Base-by-base conservation (phyloP, 2,888 invertebrate species). In the Troides helena region DNA sequence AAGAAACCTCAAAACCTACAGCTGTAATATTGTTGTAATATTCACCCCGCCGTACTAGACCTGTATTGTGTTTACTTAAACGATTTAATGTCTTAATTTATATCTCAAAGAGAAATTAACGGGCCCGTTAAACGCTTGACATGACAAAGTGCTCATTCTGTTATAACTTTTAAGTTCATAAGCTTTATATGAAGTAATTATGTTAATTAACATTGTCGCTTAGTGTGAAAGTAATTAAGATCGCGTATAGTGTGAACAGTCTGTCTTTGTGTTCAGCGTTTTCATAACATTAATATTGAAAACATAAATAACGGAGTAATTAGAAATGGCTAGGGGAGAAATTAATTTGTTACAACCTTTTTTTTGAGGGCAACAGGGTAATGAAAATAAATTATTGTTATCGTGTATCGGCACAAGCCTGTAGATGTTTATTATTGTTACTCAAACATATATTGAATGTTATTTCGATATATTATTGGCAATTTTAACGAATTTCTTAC, bases 21-120 rank as follows among this genome's bases (percentile, higher is more conserved):
- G 12, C 14, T 46, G 12, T 14, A 46, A 12, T 14, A 12, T 12
- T 12, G 46, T 46, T 14, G 46, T 6, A 56, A 56, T n/a, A 2
- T 62, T 69, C 50, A 59, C 39, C 10, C 62, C 59, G 53, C 63
- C 53, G 21, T 85, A 80, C 59, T 70, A 70, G 60, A 60, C 50
- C 43, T 67, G 59, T 64, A 66, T 74, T 70, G 70, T 73, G 69
- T 74, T 73, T 73, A 81, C 81, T 84, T 86, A 88, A 89, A 88
- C 89, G 88, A 88, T 90, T 90, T 90, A 89, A 89, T 86, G 87
- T 88, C 85, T 90, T 88, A 89, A 90, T 91, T 90, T 89, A 85
- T 86, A 85, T 86, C 83, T 87, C 90, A 89, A 90, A 89, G 89
- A 86, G 88, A 89, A 87, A 89, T 90, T 90, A 89, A 90, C 88